Base-by-base conservation (phyloP, 2,113 vertebrate species). In the Channa argus region DNA sequence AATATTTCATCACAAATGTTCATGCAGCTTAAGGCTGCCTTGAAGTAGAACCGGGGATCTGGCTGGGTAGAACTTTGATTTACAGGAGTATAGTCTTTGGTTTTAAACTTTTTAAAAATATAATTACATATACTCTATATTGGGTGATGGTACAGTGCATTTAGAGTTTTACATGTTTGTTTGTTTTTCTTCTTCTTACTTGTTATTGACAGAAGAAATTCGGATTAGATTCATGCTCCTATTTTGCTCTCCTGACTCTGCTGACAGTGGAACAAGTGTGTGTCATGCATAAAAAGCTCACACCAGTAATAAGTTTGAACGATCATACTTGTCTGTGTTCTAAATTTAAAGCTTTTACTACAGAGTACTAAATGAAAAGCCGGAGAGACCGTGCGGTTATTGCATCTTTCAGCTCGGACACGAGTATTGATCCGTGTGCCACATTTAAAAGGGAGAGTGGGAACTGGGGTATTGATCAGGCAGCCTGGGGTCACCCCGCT, bases 371-470 rank as follows among this genome's bases (percentile, higher is more conserved):
- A 91, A 92, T 87, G 86, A 83, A 91, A 91, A 90, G 89, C 86
- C 53, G 53, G 69, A 73, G 81, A 81, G 80, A 76, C 67, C 60
- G 80, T 91, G 91, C 62, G 89, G 86, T 91, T 90, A 88, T 90
- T 87, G 85, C 91, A 86, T 86, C 90, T 93, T 91, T 90, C 89
- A 89, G 83, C 89, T 85, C 87, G 73, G 67, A 92, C 89, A 88
- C 87, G 86, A 91, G 81, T 87, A 95, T 95, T 61, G 95, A 93
- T 95, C 79, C 54, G 70, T 71, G 88, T 79, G 91, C 91, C 89
- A 90, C 91, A 90, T 93, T 89, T 92, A 83, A 92, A 74, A 94
- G 82, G 89, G 85, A 89, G 92, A 92, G 92, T 91, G 90, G 92
- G 89, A 93, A 93, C 92, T 89, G 71, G 80, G 5, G 49, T 80